Percentiles rank a stretch among this genome's conserved stretches.
Conservation (phyloP, 2,113 vertebrate species). For the Nesogale talazaci region DNA sequence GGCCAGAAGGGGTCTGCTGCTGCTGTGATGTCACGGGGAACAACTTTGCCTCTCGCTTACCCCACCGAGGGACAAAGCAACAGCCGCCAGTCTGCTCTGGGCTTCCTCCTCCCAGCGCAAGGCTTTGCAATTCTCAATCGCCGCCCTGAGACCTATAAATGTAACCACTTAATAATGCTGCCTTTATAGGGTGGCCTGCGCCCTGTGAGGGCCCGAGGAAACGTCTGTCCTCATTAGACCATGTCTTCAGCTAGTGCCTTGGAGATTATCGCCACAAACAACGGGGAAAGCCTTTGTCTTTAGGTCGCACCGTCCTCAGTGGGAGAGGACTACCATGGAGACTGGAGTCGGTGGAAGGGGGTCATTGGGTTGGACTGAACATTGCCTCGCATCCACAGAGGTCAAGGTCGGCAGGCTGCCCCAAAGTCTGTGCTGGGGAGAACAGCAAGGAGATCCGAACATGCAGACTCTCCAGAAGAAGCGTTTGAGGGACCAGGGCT, state of each 20-base stretch:
- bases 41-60: conserved; percentile 65
- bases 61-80: conserved; percentile 67
- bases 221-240: background rate
- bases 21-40: conserved; percentile 59
- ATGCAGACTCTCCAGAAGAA: background rate
- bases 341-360: background rate
- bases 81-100: conserved; percentile 60
- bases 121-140: background rate
- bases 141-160: background rate
- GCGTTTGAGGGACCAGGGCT: background rate
- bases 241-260: background rate
- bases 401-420: background rate
- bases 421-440: background rate
- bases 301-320: background rate
- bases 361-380: background rate
- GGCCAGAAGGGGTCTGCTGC: conserved; percentile 30
- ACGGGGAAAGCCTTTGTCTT: background rate
- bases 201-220: background rate
- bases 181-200: background rate
- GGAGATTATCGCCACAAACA: background rate
- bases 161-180: background rate
- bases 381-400: background rate
- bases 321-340: background rate
- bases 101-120: conserved; percentile 57
- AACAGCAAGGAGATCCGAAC: rapidly evolving